Percentiles rank a stretch among this genome's conserved stretches.
phyloP scores from a whole-genome alignment of 2,888 invertebrate genomes.

The Carterocephalus palaemon region DNA sequence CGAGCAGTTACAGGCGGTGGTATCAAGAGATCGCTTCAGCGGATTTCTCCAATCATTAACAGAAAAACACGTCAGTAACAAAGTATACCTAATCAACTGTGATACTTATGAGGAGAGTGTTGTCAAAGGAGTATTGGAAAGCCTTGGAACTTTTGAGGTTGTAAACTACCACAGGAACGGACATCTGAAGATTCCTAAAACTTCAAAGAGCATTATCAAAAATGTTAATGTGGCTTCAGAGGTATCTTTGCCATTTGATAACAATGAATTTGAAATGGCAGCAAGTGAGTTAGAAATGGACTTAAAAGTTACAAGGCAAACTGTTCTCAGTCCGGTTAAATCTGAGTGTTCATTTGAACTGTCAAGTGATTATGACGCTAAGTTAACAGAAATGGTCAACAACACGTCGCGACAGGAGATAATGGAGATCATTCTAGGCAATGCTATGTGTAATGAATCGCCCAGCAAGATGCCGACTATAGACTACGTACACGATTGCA shows the following conservation, averaged over 20 bases:
- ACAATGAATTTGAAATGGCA: constrained; percentile 15
- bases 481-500: constrained; percentile 58
- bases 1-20: constrained; percentile 58
- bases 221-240: constrained; percentile 53
- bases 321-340: constrained; percentile 62
- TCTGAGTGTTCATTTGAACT: constrained; percentile 70
- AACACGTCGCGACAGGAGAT: constrained; percentile 69
- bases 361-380: constrained; percentile 65
- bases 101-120: constrained; percentile 61
- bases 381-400: constrained; percentile 67
- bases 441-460: constrained; percentile 44
- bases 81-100: constrained; percentile 63
- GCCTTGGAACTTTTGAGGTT: constrained; percentile 54
- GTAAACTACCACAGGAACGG: constrained; percentile 65
- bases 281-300: constrained; percentile 23
- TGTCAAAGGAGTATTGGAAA: constrained; percentile 51
- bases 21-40: constrained; percentile 51
- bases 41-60: constrained; percentile 50
- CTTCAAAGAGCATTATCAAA: constrained; percentile 51
- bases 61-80: constrained; percentile 37
- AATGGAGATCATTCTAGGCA: constrained; percentile 75
- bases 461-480: constrained; percentile 58
- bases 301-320: constrained; percentile 10
- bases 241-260: constrained; percentile 54
- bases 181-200: constrained; percentile 48